A percentile compares a stretch with the other conserved stretches of the same genome.
Conservation (phyloP, 2,888 invertebrate species). For the Tuta absoluta region DNA sequence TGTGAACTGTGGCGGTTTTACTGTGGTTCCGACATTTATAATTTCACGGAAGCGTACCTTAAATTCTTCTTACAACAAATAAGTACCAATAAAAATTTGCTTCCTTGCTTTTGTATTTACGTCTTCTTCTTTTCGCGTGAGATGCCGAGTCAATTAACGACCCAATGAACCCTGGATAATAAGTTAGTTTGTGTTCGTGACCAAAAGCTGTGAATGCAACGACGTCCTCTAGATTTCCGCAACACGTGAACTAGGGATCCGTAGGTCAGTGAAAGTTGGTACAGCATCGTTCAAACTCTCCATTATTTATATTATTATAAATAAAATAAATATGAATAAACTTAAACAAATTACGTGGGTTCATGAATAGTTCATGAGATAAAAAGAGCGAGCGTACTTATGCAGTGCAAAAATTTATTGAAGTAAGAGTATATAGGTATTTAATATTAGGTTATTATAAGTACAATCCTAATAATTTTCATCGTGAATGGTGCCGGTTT, state of each 20-base stretch:
- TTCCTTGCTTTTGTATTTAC: neutral
- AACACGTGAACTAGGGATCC: constrained; percentile 14
- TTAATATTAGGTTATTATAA: too few relatives aligned
- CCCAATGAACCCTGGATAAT: neutral
- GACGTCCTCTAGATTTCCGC: constrained; percentile 11
- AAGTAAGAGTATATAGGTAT: too few relatives aligned
- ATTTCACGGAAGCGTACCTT: neutral
- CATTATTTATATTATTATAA: constrained; percentile 9
- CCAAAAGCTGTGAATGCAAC: neutral
- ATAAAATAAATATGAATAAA: constrained; percentile 15
- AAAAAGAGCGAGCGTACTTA: neutral
- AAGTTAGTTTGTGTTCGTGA: neutral
- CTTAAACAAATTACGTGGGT: neutral
- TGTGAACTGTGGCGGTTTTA: constrained; percentile 17
- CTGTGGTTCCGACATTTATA: neutral
- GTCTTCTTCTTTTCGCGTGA: too few relatives aligned
- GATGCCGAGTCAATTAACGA: too few relatives aligned
- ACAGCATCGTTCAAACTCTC: neutral
- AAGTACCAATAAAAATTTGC: neutral
- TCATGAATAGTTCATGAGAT: constrained; percentile 16
- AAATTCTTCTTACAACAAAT: too few relatives aligned
- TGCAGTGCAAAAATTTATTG: too few relatives aligned
- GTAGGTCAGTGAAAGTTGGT: constrained; percentile 13
- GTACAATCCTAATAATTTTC: too few relatives aligned
- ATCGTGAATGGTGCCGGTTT: too few relatives aligned